phyloP scores from a whole-genome alignment of 2,797 vertebrate species.

The Phoeniculus purpureus region DNA sequence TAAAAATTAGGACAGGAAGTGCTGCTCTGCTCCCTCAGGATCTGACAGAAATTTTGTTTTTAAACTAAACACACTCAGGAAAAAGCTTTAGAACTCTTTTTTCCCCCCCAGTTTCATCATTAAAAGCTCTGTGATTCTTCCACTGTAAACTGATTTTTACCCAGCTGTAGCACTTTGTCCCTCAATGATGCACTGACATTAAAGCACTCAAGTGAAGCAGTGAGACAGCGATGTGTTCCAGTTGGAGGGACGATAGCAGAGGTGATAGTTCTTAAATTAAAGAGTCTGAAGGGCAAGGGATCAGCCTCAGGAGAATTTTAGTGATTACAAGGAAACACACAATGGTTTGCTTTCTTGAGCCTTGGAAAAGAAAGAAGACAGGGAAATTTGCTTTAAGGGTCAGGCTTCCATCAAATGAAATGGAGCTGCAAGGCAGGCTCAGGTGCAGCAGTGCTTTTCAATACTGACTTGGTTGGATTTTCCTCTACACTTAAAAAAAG shows the following conservation, averaged over 20 bases:
- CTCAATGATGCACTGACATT: not conserved
- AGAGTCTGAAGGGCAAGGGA: not conserved
- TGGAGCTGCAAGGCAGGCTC: not conserved
- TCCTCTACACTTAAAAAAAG: not conserved
- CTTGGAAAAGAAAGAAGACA: not conserved
- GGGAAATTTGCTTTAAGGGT: not conserved
- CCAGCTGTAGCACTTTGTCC: not conserved
- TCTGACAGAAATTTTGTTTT: not conserved
- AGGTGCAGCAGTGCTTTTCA: not conserved
- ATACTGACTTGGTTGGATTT: not conserved
- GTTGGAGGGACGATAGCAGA: not conserved
- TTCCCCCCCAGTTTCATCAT: not conserved
- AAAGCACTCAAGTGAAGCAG: not conserved
- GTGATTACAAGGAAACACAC: not conserved
- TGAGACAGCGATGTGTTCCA: not conserved
- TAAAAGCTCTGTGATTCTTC: slow-evolving; percentile 6
- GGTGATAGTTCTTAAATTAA: not conserved
- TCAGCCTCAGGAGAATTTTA: not conserved
- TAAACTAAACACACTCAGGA: not conserved
- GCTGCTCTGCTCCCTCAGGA: not conserved
- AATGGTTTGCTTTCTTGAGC: not conserved
- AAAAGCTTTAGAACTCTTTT: not conserved
- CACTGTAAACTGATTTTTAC: slow-evolving; percentile 14
- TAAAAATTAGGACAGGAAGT: slow-evolving; percentile 14
- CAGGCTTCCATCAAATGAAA: not conserved